Percentiles rank a stretch among this genome's conserved stretches.
phyloP scores from a whole-genome alignment of 2,113 vertebrate genomes.

The Dicentrarchus labrax region DNA sequence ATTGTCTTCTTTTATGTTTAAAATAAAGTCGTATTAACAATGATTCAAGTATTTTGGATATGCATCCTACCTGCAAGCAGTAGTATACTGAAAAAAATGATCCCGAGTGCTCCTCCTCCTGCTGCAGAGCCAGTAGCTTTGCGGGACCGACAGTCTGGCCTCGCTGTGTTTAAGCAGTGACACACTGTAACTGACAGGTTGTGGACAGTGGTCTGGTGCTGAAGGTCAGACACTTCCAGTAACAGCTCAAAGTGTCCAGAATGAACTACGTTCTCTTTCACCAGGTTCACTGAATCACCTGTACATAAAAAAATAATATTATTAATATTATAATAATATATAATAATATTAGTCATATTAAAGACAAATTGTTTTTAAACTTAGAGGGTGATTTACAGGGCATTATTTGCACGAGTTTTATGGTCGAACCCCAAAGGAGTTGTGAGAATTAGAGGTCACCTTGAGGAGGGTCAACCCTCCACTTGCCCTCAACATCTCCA shows the following conservation, averaged over 20 bases:
- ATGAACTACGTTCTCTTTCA: slow-evolving; percentile 60
- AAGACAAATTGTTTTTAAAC: no score
- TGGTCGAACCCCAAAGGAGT: neutral
- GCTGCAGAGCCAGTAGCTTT: neutral
- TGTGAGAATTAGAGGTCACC: slow-evolving; percentile 36
- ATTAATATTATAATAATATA: no score
- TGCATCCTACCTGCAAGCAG: slow-evolving; percentile 68
- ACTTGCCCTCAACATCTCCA: slow-evolving; percentile 55
- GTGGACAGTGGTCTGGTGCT: slow-evolving; percentile 49
- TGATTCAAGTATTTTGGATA: neutral
- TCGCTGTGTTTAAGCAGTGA: slow-evolving; percentile 40
- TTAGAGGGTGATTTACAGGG: neutral
- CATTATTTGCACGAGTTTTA: neutral
- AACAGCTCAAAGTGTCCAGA: slow-evolving; percentile 49
- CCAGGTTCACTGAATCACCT: slow-evolving; percentile 70
- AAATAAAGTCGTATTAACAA: neutral
- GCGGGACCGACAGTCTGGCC: slow-evolving; percentile 30
- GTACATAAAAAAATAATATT: slow-evolving; percentile 1
- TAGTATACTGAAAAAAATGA: slow-evolving; percentile 31
- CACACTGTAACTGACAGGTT: slow-evolving; percentile 79
- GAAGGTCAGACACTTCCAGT: slow-evolving; percentile 72
- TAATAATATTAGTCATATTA: neutral
- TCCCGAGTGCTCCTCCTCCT: neutral
- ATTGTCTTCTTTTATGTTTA: no score
- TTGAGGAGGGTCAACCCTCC: slow-evolving; percentile 46